phyloP scores from a whole-genome alignment of 1,140 invertebrate genomes.

The Aphelinus certus region DNA sequence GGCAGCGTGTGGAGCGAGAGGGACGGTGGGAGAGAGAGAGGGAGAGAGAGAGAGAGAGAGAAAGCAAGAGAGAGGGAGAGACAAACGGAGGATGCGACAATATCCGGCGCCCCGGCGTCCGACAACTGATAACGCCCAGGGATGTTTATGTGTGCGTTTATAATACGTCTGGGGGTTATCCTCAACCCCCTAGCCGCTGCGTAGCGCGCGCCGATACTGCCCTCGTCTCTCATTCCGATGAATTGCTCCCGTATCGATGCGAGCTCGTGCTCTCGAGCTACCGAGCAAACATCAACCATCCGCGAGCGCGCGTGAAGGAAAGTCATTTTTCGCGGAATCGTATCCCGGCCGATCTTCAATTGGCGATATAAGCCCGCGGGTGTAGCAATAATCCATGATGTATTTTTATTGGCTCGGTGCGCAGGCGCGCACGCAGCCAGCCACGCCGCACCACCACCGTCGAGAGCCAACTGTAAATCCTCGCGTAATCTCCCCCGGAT shows the following conservation, averaged over 20 bases:
- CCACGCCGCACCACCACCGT: too few species aligned
- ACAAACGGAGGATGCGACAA: slow-evolving; percentile 65
- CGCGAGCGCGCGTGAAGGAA: slow-evolving; percentile 3
- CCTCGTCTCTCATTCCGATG: slow-evolving; percentile 37
- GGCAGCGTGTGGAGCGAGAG: background rate
- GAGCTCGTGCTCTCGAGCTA: background rate
- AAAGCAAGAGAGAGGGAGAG: slow-evolving; percentile 47
- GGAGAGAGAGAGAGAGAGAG: slow-evolving; percentile 2
- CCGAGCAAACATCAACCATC: background rate
- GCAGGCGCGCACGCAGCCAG: background rate
- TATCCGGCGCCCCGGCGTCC: slow-evolving; percentile 67
- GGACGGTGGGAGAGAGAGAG: slow-evolving; percentile 2
- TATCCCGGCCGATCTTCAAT: slow-evolving; percentile 8
- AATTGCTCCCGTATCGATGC: slow-evolving; percentile 13
- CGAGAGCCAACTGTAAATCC: slow-evolving; percentile 40
- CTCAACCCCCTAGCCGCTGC: slow-evolving; percentile 44
- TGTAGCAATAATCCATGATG: slow-evolving; percentile 41
- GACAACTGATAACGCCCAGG: slow-evolving; percentile 67
- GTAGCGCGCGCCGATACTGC: slow-evolving; percentile 2
- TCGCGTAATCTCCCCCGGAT: slow-evolving; percentile 40
- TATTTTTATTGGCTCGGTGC: slow-evolving; percentile 38
- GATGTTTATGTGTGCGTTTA: slow-evolving; percentile 66
- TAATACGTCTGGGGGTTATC: slow-evolving; percentile 59
- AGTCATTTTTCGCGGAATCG: slow-evolving; percentile 11
- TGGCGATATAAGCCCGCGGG: slow-evolving; percentile 18